Evolutionary conservation across 2,113 vertebrate genomes (phyloP).

Genomic region (Tenrec ecaudatus): DNA sequence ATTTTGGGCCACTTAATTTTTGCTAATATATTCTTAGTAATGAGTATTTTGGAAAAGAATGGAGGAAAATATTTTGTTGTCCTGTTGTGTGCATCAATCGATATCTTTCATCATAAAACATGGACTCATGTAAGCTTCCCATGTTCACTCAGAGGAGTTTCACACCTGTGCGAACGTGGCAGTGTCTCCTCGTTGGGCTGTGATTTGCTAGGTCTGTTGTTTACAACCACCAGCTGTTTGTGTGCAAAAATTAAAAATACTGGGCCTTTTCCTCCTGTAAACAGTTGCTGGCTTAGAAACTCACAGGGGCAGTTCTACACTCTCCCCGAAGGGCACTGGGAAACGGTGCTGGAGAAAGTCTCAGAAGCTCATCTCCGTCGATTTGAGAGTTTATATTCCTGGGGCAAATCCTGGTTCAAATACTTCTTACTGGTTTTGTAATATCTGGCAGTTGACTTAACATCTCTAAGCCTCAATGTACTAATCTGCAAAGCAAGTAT

Average conservation of each 20-base stretch:
- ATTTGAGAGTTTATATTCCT: neutral
- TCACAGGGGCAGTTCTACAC: too few relatives aligned
- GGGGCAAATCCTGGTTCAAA: neutral
- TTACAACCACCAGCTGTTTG: too few relatives aligned
- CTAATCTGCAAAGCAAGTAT: too few relatives aligned
- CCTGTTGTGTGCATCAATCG: too few relatives aligned
- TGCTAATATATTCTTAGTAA: neutral
- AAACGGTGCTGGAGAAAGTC: neutral
- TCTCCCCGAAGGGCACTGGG: too few relatives aligned
- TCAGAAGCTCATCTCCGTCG: neutral
- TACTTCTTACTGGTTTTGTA: neutral
- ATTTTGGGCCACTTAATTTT: neutral
- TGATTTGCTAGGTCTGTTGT: too few relatives aligned
- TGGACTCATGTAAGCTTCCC: neutral
- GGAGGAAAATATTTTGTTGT: too few relatives aligned
- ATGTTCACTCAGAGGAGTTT: neutral
- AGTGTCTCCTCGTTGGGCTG: too few relatives aligned
- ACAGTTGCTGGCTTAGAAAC: too few relatives aligned
- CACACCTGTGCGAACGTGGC: neutral
- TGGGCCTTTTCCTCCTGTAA: too few relatives aligned
- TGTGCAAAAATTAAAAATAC: too few relatives aligned
- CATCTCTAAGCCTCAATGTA: neutral
- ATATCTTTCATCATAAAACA: conserved; percentile 32
- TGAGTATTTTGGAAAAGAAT: neutral
- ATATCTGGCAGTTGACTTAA: neutral